Evolutionary conservation across 2,797 vertebrate genomes (phyloP).

Genomic region (Liasis olivaceus): DNA sequence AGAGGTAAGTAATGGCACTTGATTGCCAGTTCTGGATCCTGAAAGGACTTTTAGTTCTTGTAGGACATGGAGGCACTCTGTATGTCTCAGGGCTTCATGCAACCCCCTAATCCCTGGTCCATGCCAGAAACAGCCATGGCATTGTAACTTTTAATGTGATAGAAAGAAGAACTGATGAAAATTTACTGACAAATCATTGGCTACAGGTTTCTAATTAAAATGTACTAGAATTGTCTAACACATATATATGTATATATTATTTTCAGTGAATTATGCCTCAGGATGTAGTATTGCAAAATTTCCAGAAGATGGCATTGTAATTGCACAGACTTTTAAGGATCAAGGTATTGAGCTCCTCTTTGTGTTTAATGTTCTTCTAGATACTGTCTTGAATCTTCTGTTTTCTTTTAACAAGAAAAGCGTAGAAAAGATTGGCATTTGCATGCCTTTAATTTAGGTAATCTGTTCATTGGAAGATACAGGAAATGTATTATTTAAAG

Average conservation of each 20-base stretch:
- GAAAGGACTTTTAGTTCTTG: too few species aligned
- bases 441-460: background rate
- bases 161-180: background rate
- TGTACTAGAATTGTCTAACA: background rate
- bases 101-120: too few species aligned
- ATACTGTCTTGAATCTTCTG: too few species aligned
- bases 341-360: conserved; percentile 81
- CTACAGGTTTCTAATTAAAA: background rate
- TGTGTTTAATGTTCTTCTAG: background rate
- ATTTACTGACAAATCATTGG: background rate
- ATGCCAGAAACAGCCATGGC: too few species aligned
- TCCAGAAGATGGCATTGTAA: conserved; percentile 94
- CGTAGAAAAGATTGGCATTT: background rate
- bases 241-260: background rate
- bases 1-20: too few species aligned
- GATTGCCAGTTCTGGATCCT: too few species aligned
- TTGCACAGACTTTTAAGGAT: conserved; percentile 95
- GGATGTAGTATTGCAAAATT: conserved; percentile 97
- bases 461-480: background rate
- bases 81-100: too few species aligned
- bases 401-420: background rate
- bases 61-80: too few species aligned
- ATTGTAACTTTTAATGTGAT: too few species aligned
- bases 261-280: conserved; percentile 95
- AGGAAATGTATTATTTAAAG: background rate